Base-by-base conservation (phyloP, 2,888 invertebrate genomes). In the Lobophora halterata region DNA sequence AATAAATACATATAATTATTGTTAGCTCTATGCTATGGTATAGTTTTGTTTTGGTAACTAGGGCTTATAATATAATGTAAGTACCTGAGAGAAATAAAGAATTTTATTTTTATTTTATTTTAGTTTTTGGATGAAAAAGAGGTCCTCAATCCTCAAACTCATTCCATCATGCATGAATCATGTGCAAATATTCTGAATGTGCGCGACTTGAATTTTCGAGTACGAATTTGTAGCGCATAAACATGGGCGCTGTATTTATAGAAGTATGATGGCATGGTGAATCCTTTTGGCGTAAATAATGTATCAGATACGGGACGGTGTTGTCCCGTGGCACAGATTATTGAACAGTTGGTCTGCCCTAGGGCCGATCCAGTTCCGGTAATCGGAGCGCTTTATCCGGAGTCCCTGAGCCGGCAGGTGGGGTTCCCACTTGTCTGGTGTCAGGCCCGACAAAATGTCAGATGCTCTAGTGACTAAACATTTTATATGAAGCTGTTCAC, bases 211-310 rank as follows among this genome's bases (percentile, higher is more conserved):
- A 48, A 49, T 47, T 52, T 43, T 56, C 48, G 55, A 49, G 42
- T 46, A 38, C 48, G 49, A 49, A 58, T 61, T 55, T 56, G 37
- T 37, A 46, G 43, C 37, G 44, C 44, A 52, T 52, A 42, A 25
- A 42, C 43, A 43, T 33, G 28, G 29, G 18, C 30, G 29, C 34
- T 18, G 25, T 47, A 54, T 51, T 53, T 54, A 52, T 52, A 48
- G 48, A 46, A 41, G 14, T 27, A 42, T 40, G 35, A 37, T 43
- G 40, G 37, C 41, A 38, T 31, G 39, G 47, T 41, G 44, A 53
- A 49, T 54, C 59, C 64, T 61, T 58, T 49, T 44, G 36, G 55
- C 37, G 69, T 75, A 65, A 71, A 74, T 75, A 72, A 72, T 72
- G 61, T 66, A 71, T 71, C 56, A 49, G 52, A 51, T 50, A 50